Evolutionary conservation across 2,797 vertebrate species (phyloP), one percentile per base, ranked within the genome.

Genomic region (Girardinus metallicus): DNA sequence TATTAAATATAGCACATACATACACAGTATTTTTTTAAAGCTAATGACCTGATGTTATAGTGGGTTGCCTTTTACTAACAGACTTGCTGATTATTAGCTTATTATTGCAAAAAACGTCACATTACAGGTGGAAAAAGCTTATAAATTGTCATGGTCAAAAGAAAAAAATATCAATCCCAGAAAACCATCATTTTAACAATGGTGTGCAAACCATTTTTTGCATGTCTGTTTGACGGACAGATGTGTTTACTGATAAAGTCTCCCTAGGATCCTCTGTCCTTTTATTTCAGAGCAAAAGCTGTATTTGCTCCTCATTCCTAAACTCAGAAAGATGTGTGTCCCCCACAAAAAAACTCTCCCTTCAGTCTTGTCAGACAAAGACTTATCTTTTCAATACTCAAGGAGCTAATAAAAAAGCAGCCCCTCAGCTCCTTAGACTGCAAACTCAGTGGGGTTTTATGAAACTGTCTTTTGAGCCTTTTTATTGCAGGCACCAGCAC

Each of bases 311-410:
- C 41, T 79, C 72, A 41, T 39, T 47, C 46, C 73, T 62, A 57
- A 78, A 68, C 77, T 75, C 31, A 36, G 0, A 2, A 16, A 46
- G 44, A 34, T 55, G 29, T 75, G 60, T 18, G 1, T n/a, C 34
- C 16, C 16, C 23, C 23, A 49, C 29, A 74, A 31, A 57, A 31
- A 31, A 39, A 1, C 62, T 46, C 39, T 68, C 34, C 70, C 79
- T 53, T 57, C 77, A 34, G 73, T 76, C 41, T 83, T 46, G 18
- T 36, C 78, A 29, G 68, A 86, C 83, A 71, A 39, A 85, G 72
- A 85, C 55, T 44, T 76, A 86, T 85, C 64, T 82, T 77, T 86
- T 60, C 77, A 80, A 74, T 75, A 46, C 43, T 77, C 76, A 75
- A 60, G 64, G 75, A 53, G 75, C 72, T 34, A 80, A 83, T 85